Evolutionary conservation across 2,797 vertebrate species (phyloP).

Genomic region (Leucoraja ocellata): DNA sequence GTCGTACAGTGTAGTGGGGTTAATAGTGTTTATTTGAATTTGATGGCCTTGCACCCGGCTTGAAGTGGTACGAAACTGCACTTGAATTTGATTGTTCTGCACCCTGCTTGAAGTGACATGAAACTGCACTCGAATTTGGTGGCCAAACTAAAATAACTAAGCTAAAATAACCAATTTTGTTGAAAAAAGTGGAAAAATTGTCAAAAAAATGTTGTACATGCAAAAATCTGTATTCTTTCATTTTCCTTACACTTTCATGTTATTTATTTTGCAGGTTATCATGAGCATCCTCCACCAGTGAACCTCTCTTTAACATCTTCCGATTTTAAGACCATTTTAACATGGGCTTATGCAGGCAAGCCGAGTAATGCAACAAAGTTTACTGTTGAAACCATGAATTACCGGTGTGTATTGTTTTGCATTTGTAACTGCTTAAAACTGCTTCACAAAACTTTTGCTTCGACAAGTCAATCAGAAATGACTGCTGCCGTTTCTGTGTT

Average conservation of each 20-base stretch:
- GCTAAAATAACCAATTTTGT: too few species aligned
- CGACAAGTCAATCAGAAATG: neutral
- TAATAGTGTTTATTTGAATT: too few species aligned
- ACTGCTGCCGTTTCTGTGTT: neutral
- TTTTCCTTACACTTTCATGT: neutral
- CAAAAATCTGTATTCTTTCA: neutral
- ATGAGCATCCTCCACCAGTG: slow-evolving; percentile 44
- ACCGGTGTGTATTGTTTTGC: slow-evolving; percentile 4
- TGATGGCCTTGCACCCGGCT: too few species aligned
- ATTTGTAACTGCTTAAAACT: neutral
- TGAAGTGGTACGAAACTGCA: too few species aligned
- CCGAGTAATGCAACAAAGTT: neutral
- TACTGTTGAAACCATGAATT: slow-evolving; percentile 7
- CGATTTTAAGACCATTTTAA: slow-evolving; percentile 50
- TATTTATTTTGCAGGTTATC: slow-evolving; percentile 23
- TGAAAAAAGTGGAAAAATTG: neutral
- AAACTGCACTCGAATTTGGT: too few species aligned
- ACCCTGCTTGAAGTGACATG: too few species aligned
- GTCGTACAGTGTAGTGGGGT: too few species aligned
- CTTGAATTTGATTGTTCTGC: too few species aligned
- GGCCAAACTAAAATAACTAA: too few species aligned
- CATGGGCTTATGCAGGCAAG: slow-evolving; percentile 51
- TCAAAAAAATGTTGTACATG: neutral
- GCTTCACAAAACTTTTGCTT: neutral
- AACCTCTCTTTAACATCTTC: slow-evolving; percentile 47